Evolutionary conservation across 2,113 vertebrate species (phyloP), one percentile per base, ranked within the genome.

Genomic region (Pitta sordida): DNA sequence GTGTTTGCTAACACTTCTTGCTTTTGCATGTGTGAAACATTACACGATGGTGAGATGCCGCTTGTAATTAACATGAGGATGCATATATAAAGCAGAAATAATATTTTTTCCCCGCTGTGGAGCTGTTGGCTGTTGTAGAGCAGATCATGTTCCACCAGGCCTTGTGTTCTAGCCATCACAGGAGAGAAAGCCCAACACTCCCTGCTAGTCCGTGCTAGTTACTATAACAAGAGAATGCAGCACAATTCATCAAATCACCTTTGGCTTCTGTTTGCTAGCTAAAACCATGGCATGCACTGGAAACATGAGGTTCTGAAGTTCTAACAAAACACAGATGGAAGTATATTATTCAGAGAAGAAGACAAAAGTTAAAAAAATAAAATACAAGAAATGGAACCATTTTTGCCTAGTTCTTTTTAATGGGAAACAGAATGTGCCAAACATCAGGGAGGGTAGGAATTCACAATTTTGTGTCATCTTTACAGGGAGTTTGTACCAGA

Each of bases 191-290:
- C 30, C 46, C 36, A 20, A 27, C 0, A 0, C 34, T 65, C 46
- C 63, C 43, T 19, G 36, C 56, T 26, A n/a, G 15, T 34, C 56
- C 0, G 0, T 53, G 9, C 51, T 15, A 15, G 24, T 58, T 65
- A 22, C 20, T 30, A 0, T 46, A 80, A 46, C 0, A 1, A 58
- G 29, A 5, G 15, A 46, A 22, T 12, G 10, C 34, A 69, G n/a
- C 21, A 6, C 16, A n/a, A 2, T 41, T 46, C 70, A 53, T 88
- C 58, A 30, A 9, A n/a, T 74, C 69, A 52, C 23, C 44, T 77
- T 65, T 44, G 44, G 53, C 68, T 83, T 15, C 49, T 69, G 11
- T 59, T 73, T 86, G 71, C 44, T 65, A 18, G 8, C 19, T 60
- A 24, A 86, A 77, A 24, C 12, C n/a, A 6, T 55, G 34, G 36